Base-by-base conservation (phyloP, 2,797 vertebrate species). In the Urocyon cinereoargenteus region DNA sequence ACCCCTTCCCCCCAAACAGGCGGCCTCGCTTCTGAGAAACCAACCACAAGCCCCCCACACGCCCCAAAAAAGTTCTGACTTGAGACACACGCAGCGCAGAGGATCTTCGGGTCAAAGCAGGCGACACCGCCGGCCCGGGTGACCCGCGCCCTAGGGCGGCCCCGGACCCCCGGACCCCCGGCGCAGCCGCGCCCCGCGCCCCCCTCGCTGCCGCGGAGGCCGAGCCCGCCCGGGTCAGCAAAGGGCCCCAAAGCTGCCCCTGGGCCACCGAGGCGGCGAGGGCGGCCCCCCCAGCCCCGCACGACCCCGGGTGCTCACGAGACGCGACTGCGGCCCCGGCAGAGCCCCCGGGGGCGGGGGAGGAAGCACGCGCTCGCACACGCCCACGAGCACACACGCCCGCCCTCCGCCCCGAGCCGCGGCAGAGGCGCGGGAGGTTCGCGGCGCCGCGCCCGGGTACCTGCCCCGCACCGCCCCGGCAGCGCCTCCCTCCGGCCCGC, bases 41-140 rank as follows among this genome's bases (percentile, higher is more conserved):
- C 36, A 49, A 31, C 6, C 18, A n/a, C 24, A 18, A 34, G 6
- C 34, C 0, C 55, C 4, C n/a, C 16, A 19, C 28, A 4, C 11
- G 1, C 16, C 21, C 10, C 34, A 19, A 70, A 85, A 73, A 97
- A 86, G 94, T 95, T 97, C 34, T 49, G 57, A 45, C 66, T 72
- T 34, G 26, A 82, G 85, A 88, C 49, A 24, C 31, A 36, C 73
- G 34, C 13, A 28, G 66, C 26, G 13, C 77, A 3, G 36, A 82
- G 19, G 70, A 64, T 31, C 11, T 3, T 53, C 31, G n/a, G 62
- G 26, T 55, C 77, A 85, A 26, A 12, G n/a, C n/a, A 82, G 77
- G 75, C 4, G 14, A 75, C 85, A 15, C 36, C 22, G 61, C 34
- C 19, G 70, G 40, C 45, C 83, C 24, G 64, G 16, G 59, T 55